Conservation (phyloP, 2,113 vertebrate species). For the Lonchura striata region DNA sequence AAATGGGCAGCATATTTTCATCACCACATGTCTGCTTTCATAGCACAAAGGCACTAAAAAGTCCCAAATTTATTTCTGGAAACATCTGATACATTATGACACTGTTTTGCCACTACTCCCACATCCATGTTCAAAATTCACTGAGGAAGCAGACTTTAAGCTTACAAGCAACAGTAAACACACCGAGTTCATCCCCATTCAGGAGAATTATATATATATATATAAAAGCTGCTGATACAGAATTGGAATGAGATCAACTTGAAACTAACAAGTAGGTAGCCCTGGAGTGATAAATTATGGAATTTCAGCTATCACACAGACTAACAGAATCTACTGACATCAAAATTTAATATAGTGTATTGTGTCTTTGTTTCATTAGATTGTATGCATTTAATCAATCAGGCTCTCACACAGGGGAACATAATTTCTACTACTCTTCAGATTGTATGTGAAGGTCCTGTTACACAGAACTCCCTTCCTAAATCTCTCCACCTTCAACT, state of each 20-base stretch:
- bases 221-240: neutral
- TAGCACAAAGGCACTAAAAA: conserved; percentile 12
- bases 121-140: neutral
- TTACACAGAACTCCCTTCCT: neutral
- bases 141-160: neutral
- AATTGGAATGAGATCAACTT: neutral
- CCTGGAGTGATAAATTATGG: neutral
- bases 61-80: conserved; percentile 39
- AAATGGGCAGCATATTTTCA: conserved; percentile 17
- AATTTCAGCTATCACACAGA: neutral
- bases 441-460: neutral
- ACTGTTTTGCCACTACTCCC: neutral
- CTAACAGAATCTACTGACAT: neutral
- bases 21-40: neutral
- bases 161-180: neutral
- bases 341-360: neutral
- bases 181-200: neutral
- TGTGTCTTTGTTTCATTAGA: neutral
- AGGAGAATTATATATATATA: too few species aligned
- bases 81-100: neutral
- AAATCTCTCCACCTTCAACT: neutral
- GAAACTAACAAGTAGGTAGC: neutral
- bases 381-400: neutral
- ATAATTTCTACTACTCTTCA: neutral
- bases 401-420: neutral